Evolutionary conservation across 1,140 invertebrate species (phyloP).

Genomic region (Pissodes strobi): DNA sequence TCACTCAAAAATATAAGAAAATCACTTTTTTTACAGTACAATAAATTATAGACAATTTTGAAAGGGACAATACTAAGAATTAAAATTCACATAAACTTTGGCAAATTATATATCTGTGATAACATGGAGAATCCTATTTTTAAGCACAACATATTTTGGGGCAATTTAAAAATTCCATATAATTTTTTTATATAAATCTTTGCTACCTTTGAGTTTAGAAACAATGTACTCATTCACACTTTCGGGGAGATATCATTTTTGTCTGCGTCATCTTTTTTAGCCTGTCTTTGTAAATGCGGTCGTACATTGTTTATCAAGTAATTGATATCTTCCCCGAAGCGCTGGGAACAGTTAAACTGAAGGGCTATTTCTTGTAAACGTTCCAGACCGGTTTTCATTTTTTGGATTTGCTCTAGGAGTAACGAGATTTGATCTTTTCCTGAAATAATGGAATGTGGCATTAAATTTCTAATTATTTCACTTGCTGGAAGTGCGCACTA

Average conservation of each 20-base stretch:
- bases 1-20: too few species aligned
- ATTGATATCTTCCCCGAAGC: slow-evolving; percentile 39
- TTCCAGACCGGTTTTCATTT: slow-evolving; percentile 43
- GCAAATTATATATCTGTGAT: too few species aligned
- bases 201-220: too few species aligned
- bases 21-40: background rate
- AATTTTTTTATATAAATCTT: too few species aligned
- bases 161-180: too few species aligned
- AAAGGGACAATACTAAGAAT: background rate
- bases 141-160: too few species aligned
- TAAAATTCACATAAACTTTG: background rate
- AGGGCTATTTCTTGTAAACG: slow-evolving; percentile 38
- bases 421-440: slow-evolving; percentile 32
- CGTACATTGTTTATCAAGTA: slow-evolving; percentile 38
- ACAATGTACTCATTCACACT: background rate
- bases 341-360: slow-evolving; percentile 41
- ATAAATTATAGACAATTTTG: slow-evolving; percentile 12
- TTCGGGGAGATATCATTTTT: slow-evolving; percentile 9
- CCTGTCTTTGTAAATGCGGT: slow-evolving; percentile 1
- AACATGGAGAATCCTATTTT: too few species aligned
- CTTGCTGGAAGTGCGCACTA: too few species aligned
- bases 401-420: slow-evolving; percentile 40
- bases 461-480: too few species aligned
- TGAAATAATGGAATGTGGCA: too few species aligned
- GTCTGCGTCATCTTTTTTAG: background rate